A percentile compares a stretch with the other conserved stretches of the same genome.
Conservation (phyloP, 2,888 invertebrate species). For the Hirtodrosophila histrioides region DNA sequence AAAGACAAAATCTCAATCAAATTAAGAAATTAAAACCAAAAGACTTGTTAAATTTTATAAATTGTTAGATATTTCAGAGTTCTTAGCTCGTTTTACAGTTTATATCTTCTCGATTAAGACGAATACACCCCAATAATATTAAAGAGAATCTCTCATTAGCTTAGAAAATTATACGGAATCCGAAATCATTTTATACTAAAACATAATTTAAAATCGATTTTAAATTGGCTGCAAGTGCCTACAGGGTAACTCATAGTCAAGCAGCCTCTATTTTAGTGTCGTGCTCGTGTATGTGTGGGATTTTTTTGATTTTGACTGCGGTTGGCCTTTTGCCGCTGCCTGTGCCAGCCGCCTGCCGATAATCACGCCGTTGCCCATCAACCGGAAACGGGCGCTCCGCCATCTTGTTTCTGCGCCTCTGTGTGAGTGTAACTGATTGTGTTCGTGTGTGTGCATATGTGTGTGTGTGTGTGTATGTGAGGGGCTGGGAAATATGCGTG, state of each 20-base stretch:
- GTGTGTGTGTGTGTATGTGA: constrained; percentile 19
- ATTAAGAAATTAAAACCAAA: too few relatives aligned
- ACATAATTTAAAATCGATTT: too few relatives aligned
- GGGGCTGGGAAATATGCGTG: constrained; percentile 69
- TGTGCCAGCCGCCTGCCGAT: constrained; percentile 69
- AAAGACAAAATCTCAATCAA: too few relatives aligned
- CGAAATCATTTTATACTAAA: too few relatives aligned
- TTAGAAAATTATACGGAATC: too few relatives aligned
- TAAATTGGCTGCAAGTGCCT: not conserved
- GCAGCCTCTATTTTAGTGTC: not conserved
- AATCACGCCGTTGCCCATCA: constrained; percentile 77
- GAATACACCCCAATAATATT: too few relatives aligned
- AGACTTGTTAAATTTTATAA: too few relatives aligned
- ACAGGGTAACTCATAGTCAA: constrained; percentile 2
- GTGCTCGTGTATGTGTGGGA: constrained; percentile 4
- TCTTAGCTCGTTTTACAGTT: too few relatives aligned
- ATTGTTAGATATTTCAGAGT: too few relatives aligned
- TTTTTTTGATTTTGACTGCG: constrained; percentile 55
- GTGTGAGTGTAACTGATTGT: constrained; percentile 21
- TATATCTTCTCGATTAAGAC: too few relatives aligned
- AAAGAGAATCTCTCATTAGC: too few relatives aligned
- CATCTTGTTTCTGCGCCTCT: constrained; percentile 67
- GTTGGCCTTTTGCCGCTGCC: constrained; percentile 43
- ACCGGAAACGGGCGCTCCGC: constrained; percentile 74
- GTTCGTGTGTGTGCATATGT: constrained; percentile 14